Evolutionary conservation across 2,888 invertebrate species (phyloP), one percentile per base, ranked within the genome.

Genomic region (Mythimna lalbum): DNA sequence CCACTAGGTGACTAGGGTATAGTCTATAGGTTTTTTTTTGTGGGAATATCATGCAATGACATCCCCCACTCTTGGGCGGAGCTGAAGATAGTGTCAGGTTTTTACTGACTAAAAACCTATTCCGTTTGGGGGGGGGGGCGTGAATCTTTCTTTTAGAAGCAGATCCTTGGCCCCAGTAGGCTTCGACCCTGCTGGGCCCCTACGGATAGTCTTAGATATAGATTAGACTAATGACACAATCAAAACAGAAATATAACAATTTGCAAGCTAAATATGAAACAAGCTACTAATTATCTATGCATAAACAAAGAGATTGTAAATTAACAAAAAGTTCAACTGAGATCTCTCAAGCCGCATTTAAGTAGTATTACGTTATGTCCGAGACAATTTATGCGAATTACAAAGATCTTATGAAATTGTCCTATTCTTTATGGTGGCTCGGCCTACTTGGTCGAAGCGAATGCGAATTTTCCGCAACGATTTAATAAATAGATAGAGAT

Each of bases 371-470:
- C 76, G 74, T 69, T 69, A 71, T 64, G 70, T 72, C 77, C 63
- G 21, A 80, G 75, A 81, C 82, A 87, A 84, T 81, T 81, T 83
- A 83, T 86, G 87, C 81, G 83, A 86, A 85, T 84, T 79, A 76
- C 81, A 80, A 87, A 89, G 67, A 81, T 70, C 65, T 88, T 87
- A 72, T 69, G 85, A 82, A 84, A 88, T 72, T 71, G 72, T 71
- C 77, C 80, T 77, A 80, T 83, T 86, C 84, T 86, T 85, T 82
- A 86, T 83, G 75, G 75, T 82, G 52, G 65, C 43, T 62, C 73
- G 77, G 72, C 74, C 81, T 76, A 80, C 80, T 83, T 83, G 62
- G 33, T 69, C 76, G 79, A 83, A 74, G 57, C 80, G 59, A 82
- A 82, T 84, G 87, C 84, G 74, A 85, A 85, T 87, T 86, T 86